Percentiles rank a stretch among this genome's conserved stretches.
These are phyloP conservation scores for Himalopsyche anomala DNA, from an alignment of 2,888 invertebrate species.

Conservation along the genomic window DNA sequence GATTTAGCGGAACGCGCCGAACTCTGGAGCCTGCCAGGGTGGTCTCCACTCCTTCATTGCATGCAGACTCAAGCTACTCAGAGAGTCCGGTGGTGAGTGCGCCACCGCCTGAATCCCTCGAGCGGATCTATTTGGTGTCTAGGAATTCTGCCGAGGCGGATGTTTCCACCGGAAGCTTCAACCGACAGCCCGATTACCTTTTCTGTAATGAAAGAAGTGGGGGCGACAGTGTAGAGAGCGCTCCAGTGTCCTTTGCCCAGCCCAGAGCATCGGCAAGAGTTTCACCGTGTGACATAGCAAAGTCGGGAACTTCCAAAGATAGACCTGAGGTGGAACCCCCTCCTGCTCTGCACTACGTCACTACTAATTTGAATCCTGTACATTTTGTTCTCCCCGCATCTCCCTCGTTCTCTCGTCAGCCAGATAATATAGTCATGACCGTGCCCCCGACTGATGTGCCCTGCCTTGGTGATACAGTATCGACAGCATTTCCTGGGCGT, in stretches of 20 bases:
- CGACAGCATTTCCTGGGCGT: slow-evolving; percentile 69
- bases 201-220: slow-evolving; percentile 49
- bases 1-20: slow-evolving; percentile 68
- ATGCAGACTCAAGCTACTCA: slow-evolving; percentile 68
- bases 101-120: neutral
- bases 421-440: slow-evolving; percentile 73
- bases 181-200: slow-evolving; percentile 43
- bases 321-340: slow-evolving; percentile 66
- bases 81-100: slow-evolving; percentile 41
- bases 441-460: slow-evolving; percentile 67
- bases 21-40: slow-evolving; percentile 63
- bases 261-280: slow-evolving; percentile 1
- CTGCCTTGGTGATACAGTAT: slow-evolving; percentile 68
- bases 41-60: slow-evolving; percentile 68
- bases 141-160: slow-evolving; percentile 17
- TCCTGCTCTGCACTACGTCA: slow-evolving; percentile 67
- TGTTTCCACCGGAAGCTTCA: slow-evolving; percentile 41
- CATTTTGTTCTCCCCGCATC: slow-evolving; percentile 53
- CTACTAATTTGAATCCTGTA: slow-evolving; percentile 37
- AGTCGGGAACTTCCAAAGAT: slow-evolving; percentile 45
- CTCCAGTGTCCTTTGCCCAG: slow-evolving; percentile 48
- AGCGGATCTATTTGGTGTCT: slow-evolving; percentile 46
- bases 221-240: neutral
- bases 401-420: slow-evolving; percentile 69
- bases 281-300: neutral